Base-by-base conservation (phyloP, 2,113 vertebrate species). In the Lycocorax pyrrhopterus region DNA sequence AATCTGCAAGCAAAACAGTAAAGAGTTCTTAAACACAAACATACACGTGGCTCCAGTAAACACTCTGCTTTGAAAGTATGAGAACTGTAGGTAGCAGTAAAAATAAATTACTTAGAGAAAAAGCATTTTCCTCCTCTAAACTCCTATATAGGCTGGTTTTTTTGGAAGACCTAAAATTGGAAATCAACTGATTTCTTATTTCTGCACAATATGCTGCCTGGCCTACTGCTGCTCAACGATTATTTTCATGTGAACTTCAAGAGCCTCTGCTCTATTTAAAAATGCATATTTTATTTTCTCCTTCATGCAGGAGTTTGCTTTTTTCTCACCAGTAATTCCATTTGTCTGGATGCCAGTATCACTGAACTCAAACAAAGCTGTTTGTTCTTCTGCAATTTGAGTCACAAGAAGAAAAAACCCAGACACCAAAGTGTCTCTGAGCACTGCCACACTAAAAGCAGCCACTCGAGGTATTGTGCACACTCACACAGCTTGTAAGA, bases 401-500 rank as follows among this genome's bases (percentile, higher is more conserved):
- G n/a, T 68, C 35, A 51, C 30, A 22, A 37, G 66, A 71, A 55
- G 22, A 66, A 46, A 23, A 51, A 82, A 84, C 14, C 1, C 46
- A 41, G 27, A 21, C 8, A 19, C 6, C 47, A 33, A 68, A 76
- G 12, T 5, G 7, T 13, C 10, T 39, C 12, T 33, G 20, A 43
- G 64, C 68, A 22, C 55, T 51, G 39, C 22, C 63, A 27, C 4
- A 1, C 26, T 64, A 58, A 29, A 47, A 60, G 17, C 59, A 68
- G 33, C 9, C 17, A 2, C 18, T 16, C 0, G 0, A 18, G 26
- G 11, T 27, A 1, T 32, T 9, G 3, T 9, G 7, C 15, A 59
- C 21, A 9, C 16, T 64, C 67, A 64, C 30, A n/a, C 4, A 10
- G 16, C 3, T 5, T 74, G 3, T 6, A 37, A 51, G 9, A 58